Percentiles rank a stretch among this genome's conserved stretches.
Evolutionary conservation across 2,113 vertebrate genomes (phyloP).

Genomic region (Gorsachius goisagi): DNA sequence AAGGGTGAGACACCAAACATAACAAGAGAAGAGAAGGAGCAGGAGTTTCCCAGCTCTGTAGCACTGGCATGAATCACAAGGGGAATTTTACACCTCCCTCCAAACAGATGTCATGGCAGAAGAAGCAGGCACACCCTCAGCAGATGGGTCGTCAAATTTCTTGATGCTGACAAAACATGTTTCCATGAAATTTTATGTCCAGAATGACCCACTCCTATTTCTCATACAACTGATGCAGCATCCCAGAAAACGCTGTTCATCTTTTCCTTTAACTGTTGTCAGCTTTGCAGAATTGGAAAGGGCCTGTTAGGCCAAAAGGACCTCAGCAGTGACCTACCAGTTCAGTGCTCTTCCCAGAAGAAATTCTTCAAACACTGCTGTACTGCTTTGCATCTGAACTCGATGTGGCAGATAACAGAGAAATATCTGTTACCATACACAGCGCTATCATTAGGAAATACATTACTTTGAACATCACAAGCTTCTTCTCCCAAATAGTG

Average conservation of each 20-base stretch:
- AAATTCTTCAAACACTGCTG: neutral
- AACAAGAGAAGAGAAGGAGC: neutral
- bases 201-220: conserved; percentile 37
- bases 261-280: neutral
- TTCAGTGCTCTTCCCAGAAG: neutral
- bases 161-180: conserved; percentile 36
- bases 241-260: neutral
- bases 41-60: conserved; percentile 8
- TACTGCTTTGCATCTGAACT: neutral
- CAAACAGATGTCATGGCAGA: conserved; percentile 66
- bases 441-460: neutral
- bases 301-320: neutral
- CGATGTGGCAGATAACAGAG: neutral
- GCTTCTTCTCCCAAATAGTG: neutral
- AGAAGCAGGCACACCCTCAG: conserved; percentile 44
- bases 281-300: neutral
- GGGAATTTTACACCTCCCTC: conserved; percentile 23
- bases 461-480: neutral
- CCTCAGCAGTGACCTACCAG: neutral
- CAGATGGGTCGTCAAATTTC: conserved; percentile 60
- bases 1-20: neutral
- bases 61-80: conserved; percentile 30
- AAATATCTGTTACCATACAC: neutral
- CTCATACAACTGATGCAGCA: neutral
- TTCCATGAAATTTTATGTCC: conserved; percentile 23